Base-by-base conservation (phyloP, 2,113 vertebrate species). In the Holacanthus passer region DNA sequence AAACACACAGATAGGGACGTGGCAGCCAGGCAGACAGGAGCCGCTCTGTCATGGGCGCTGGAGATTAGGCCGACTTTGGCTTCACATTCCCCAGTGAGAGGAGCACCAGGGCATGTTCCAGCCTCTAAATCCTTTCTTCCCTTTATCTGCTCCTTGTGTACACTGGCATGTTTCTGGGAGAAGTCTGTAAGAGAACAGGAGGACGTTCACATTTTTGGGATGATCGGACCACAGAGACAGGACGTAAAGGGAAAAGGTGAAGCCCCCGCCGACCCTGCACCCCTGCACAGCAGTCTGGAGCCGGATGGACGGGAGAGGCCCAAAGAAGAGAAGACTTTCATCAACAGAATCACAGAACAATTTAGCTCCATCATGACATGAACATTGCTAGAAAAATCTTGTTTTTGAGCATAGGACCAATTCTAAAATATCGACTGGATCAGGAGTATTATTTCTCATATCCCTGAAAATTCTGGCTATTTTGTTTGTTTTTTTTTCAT, bases 11-110 rank as follows among this genome's bases (percentile, higher is more conserved):
- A 96, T 96, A 94, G 94, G 93, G 93, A 95, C 91, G 92, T 94
- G 94, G 95, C 94, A 93, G 95, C 92, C 95, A 94, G 96, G 95
- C 96, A 96, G 95, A 96, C 96, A 95, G 96, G 96, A 96, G 94
- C 96, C 96, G 94, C 94, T 93, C 94, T 94, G 95, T 94, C 91
- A 72, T 90, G 78, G 92, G 94, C 91, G 91, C 92, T 92, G 93
- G 94, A 95, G 95, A 97, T 96, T 97, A 96, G 93, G 87, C 83
- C 94, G 96, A 96, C 97, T 97, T 96, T 96, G 95, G 94, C 95
- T 92, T 32, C 73, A 82, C 96, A 97, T 96, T 97, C 96, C 96
- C 96, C 92, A 93, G 92, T 87, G 89, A 94, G 90, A 91, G 92
- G 60, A 95, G 94, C 80, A 78, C 63, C 43, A 60, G 82, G 73